These are phyloP conservation scores for Eupithecia abbreviata DNA, from an alignment of 2,888 invertebrate species.

Conservation along the genomic window DNA sequence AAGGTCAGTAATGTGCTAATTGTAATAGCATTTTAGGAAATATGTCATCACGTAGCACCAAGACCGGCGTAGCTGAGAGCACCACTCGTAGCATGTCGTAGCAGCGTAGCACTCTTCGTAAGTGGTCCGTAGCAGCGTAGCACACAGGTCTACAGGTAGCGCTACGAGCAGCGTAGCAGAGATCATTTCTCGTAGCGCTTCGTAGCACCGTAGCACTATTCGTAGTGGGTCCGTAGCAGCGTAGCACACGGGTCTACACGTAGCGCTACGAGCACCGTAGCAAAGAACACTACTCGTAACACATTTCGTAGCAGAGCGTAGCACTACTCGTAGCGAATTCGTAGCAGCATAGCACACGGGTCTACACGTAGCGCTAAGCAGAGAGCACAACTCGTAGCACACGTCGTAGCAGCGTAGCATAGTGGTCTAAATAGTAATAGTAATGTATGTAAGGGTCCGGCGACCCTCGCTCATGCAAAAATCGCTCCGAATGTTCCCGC, in stretches of 20 bases:
- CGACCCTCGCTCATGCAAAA: too few relatives aligned
- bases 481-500: too few relatives aligned
- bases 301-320: not conserved
- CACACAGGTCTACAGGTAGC: not conserved
- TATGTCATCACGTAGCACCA: conserved; percentile 9
- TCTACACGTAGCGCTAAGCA: too few relatives aligned
- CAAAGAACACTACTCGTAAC: not conserved
- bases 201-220: not conserved
- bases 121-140: not conserved
- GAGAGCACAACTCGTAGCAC: not conserved
- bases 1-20: conserved; percentile 82
- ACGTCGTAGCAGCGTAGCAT: not conserved
- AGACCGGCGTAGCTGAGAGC: not conserved
- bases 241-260: not conserved
- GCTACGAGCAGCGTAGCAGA: not conserved
- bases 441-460: too few relatives aligned
- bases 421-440: not conserved
- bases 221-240: not conserved
- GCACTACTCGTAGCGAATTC: not conserved
- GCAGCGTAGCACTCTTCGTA: not conserved
- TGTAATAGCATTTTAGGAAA: not conserved
- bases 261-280: not conserved
- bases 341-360: too few relatives aligned
- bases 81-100: not conserved
- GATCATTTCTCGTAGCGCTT: not conserved